These are phyloP conservation scores for Operophtera brumata DNA, from an alignment of 2,888 invertebrate genomes.

Conservation along the genomic window DNA sequence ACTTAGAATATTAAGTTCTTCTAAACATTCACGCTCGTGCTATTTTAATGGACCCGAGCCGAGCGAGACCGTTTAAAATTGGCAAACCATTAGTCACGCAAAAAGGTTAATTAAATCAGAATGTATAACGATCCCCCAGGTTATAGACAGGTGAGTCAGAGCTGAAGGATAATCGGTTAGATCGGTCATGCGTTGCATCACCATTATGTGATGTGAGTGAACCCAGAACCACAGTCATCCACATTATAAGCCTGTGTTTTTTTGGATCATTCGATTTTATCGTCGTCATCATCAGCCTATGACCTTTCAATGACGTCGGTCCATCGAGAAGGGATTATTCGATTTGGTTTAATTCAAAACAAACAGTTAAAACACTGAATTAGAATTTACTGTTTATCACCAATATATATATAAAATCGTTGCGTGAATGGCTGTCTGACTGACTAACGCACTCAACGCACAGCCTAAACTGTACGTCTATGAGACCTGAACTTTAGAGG, in stretches of 20 bases:
- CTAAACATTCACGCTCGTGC: background rate
- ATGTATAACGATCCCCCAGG: slow-evolving; percentile 49
- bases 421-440: too few species aligned
- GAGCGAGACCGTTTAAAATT: slow-evolving; percentile 27
- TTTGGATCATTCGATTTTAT: background rate
- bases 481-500: too few species aligned
- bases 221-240: background rate
- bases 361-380: too few species aligned
- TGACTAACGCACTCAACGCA: too few species aligned
- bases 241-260: background rate
- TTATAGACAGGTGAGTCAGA: slow-evolving; percentile 55
- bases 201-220: slow-evolving; percentile 10
- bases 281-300: too few species aligned
- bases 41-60: slow-evolving; percentile 6
- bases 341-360: too few species aligned
- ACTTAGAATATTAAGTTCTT: too few species aligned
- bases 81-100: slow-evolving; percentile 55
- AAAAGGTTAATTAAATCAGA: slow-evolving; percentile 59
- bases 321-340: too few species aligned
- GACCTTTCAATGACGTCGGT: too few species aligned
- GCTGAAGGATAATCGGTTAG: slow-evolving; percentile 55
- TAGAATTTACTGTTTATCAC: too few species aligned
- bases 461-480: too few species aligned
- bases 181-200: slow-evolving; percentile 65
- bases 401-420: too few species aligned